Evolutionary conservation across 2,888 invertebrate genomes (phyloP).

Genomic region (Philhelius pedissequus): DNA sequence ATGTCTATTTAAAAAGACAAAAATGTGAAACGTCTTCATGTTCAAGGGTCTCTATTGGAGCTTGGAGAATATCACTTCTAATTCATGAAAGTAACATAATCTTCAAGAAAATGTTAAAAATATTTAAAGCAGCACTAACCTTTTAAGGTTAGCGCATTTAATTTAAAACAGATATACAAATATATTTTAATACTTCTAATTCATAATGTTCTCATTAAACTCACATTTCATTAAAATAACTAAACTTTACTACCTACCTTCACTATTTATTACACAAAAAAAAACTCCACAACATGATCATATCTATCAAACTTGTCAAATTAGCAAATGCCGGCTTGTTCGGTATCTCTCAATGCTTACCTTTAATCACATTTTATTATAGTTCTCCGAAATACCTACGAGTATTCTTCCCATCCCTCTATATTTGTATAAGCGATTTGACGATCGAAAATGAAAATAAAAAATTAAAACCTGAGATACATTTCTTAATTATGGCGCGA

Average conservation of each 20-base stretch:
- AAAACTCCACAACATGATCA: background rate
- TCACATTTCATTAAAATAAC: background rate
- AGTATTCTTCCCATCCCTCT: background rate
- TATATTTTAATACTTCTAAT: too few relatives aligned
- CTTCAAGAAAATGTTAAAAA: too few relatives aligned
- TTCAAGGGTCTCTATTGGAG: too few relatives aligned
- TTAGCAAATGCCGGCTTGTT: background rate
- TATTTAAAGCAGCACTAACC: too few relatives aligned
- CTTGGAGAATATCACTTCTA: too few relatives aligned
- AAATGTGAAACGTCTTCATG: too few relatives aligned
- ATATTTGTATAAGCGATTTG: background rate
- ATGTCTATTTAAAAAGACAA: too few relatives aligned
- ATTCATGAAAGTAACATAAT: too few relatives aligned
- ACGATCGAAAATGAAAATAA: background rate
- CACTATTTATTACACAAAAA: background rate
- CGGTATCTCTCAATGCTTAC: conserved; percentile 49
- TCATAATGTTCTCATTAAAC: background rate
- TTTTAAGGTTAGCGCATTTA: too few relatives aligned
- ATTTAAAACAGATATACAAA: too few relatives aligned
- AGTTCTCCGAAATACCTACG: conserved; percentile 30
- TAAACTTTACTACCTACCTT: background rate
- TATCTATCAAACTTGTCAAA: conserved; percentile 27
- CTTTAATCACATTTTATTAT: conserved; percentile 39
- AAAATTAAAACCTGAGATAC: conserved; percentile 28
- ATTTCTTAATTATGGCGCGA: conserved; percentile 31